These are phyloP conservation scores for Fragum whitleyi DNA, from an alignment of 2,888 invertebrate species.

Conservation along the genomic window DNA sequence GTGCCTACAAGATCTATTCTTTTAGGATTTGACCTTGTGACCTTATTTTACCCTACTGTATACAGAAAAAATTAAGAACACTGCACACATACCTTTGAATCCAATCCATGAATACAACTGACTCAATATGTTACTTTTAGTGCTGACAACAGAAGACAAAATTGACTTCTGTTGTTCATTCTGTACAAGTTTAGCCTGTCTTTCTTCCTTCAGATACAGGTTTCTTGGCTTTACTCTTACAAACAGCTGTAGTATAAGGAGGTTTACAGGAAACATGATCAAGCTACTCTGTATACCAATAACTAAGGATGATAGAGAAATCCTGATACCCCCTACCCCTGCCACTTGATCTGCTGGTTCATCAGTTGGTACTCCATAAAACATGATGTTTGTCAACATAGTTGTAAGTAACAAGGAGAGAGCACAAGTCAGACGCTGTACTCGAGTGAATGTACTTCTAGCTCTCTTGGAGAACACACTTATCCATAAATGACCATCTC, in stretches of 20 bases:
- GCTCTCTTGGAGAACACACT: conserved; percentile 81
- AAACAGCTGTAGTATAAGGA: conserved; percentile 75
- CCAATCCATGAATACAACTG: too few species aligned
- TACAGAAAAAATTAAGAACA: too few species aligned
- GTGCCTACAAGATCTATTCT: too few species aligned
- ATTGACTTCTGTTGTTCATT: background rate
- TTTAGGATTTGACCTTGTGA: too few species aligned
- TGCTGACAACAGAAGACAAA: background rate
- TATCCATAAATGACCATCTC: conserved; percentile 82
- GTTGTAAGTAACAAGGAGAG: conserved; percentile 77
- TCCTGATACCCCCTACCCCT: conserved; percentile 46
- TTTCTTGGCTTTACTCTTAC: conserved; percentile 56
- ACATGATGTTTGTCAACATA: conserved; percentile 83
- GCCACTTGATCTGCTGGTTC: conserved; percentile 72
- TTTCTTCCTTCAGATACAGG: background rate
- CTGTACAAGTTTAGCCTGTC: background rate
- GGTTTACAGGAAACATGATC: conserved; percentile 76
- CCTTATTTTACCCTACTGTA: too few species aligned
- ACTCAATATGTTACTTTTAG: too few species aligned
- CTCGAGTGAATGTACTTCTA: conserved; percentile 78
- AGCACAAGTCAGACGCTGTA: conserved; percentile 81
- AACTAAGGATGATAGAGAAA: conserved; percentile 69
- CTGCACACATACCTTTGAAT: too few species aligned
- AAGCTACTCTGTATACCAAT: conserved; percentile 75
- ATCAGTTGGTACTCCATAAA: conserved; percentile 77